Evolutionary conservation across 1,140 invertebrate genomes (phyloP).

Genomic region (Brachionus manjavacas): DNA sequence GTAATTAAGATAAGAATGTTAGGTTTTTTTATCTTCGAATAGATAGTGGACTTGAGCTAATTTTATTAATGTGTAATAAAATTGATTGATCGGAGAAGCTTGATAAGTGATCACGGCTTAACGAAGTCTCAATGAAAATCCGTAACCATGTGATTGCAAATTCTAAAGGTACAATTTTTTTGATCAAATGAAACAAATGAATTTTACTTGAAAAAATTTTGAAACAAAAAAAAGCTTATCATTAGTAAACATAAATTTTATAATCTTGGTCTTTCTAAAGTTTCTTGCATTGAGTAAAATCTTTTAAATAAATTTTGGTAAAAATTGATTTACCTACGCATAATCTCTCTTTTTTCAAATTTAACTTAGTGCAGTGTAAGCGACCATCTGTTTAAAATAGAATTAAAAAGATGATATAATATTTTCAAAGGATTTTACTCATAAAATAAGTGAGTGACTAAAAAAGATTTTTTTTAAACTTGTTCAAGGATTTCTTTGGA

Average conservation of each 20-base stretch:
- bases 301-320: constrained; percentile 17
- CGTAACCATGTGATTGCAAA: neutral
- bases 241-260: neutral
- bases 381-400: constrained; percentile 25
- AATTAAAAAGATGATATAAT: neutral
- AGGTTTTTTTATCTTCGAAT: neutral
- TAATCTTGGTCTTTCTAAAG: neutral
- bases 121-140: neutral
- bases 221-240: constrained; percentile 9
- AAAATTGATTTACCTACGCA: neutral
- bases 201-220: neutral
- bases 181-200: neutral
- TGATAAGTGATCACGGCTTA: constrained; percentile 8
- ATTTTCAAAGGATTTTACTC: neutral
- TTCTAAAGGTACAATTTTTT: neutral
- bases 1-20: constrained; percentile 27
- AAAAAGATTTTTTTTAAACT: neutral
- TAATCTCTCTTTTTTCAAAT: neutral
- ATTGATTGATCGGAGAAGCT: constrained; percentile 4
- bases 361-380: neutral
- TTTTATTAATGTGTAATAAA: constrained; percentile 6
- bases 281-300: constrained; percentile 11
- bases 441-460: neutral
- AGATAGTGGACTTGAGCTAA: neutral
- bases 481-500: no score